Conservation (phyloP, 2,888 invertebrate species). For the Apomyelois bistriatella region DNA sequence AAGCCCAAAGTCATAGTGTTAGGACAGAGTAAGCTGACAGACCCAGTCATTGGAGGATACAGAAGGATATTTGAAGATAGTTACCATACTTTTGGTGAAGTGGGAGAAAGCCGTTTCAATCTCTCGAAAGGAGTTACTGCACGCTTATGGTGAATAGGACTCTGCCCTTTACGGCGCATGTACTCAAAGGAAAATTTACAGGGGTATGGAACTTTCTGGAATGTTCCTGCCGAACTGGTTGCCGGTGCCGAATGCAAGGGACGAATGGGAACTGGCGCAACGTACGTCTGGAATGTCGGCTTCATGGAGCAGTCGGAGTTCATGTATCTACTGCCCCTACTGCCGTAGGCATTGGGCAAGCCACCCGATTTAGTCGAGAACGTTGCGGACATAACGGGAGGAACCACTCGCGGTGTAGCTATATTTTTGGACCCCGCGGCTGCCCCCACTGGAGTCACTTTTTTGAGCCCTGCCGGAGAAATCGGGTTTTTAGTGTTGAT, state of each 20-base stretch:
- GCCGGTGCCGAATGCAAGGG: background rate
- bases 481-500: background rate
- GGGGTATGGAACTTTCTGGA: background rate
- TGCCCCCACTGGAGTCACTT: conserved; percentile 20
- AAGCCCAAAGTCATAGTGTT: too few relatives aligned
- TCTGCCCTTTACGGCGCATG: background rate
- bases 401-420: background rate
- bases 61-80: conserved; percentile 21
- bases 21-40: background rate
- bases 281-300: background rate
- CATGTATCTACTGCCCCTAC: background rate
- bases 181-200: background rate
- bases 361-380: background rate
- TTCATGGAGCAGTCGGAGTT: background rate
- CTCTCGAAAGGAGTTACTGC: background rate
- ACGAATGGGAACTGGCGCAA: background rate
- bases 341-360: background rate
- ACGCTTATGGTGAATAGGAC: background rate
- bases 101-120: too few relatives aligned
- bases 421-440: background rate
- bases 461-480: background rate
- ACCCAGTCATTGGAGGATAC: background rate
- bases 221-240: background rate
- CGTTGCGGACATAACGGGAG: conserved; percentile 1
- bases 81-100: background rate